phyloP scores from a whole-genome alignment of 2,888 invertebrate genomes.

The Caenorhabditis japonica region DNA sequence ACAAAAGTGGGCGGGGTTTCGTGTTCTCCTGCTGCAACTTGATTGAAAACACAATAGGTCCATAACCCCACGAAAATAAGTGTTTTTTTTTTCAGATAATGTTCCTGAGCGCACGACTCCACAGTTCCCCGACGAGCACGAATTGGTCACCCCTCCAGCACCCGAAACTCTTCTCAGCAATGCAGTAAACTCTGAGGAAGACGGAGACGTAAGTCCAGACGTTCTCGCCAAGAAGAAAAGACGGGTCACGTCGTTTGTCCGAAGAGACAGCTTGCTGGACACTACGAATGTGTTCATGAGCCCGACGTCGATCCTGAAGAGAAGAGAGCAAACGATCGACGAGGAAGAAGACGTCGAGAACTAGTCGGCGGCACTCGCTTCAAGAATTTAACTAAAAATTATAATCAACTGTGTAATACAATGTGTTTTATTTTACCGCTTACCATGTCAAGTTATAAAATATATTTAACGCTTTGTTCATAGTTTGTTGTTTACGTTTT shows the following conservation, averaged over 20 bases:
- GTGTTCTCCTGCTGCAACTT: too few relatives aligned
- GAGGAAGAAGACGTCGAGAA: conserved; percentile 18
- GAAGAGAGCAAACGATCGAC: conserved; percentile 33
- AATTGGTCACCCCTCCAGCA: conserved; percentile 3
- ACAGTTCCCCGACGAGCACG: neutral
- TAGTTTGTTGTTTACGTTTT: too few relatives aligned
- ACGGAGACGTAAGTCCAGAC: conserved; percentile 3
- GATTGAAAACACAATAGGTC: too few relatives aligned
- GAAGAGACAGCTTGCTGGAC: conserved; percentile 39
- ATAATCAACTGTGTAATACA: too few relatives aligned
- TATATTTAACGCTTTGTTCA: too few relatives aligned
- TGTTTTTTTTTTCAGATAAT: conserved; percentile 12
- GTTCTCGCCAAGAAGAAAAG: conserved; percentile 23
- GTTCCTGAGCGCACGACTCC: conserved; percentile 16
- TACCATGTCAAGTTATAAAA: too few relatives aligned
- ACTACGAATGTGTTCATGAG: conserved; percentile 38
- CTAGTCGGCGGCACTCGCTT: neutral
- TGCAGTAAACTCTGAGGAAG: conserved; percentile 11
- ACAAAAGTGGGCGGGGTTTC: too few relatives aligned
- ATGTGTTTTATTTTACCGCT: too few relatives aligned
- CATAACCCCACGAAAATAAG: neutral
- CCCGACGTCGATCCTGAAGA: conserved; percentile 21
- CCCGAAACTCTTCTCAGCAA: conserved; percentile 12
- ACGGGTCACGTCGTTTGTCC: conserved; percentile 33
- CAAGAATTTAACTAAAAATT: neutral